Base-by-base conservation (phyloP, 2,888 invertebrate species). In the Ichneumoninae sp. region DNA sequence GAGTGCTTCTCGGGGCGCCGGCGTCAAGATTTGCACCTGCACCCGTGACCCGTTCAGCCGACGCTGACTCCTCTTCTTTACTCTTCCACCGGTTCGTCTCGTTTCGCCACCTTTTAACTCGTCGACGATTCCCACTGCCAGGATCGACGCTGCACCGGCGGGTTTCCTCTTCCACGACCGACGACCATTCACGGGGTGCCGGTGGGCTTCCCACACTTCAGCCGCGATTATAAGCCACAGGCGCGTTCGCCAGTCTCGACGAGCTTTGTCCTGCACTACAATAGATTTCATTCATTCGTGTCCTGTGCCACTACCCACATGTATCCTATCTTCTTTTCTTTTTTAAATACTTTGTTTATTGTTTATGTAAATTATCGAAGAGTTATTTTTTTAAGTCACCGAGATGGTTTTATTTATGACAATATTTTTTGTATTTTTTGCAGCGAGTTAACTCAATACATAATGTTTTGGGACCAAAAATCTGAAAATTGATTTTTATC, bases 11-110 rank as follows among this genome's bases (percentile, higher is more conserved):
- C 70, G 74, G 66, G 88, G 89, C 91, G 91, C 91, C 90, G 90
- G 90, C 91, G 91, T 90, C 88, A 86, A 87, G 85, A 84, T 88
- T 89, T 88, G 88, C 89, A 90, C 91, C 91, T 89, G 89, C 88
- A 82, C 65, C 87, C 81, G 81, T 70, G 76, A 76, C 79, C 74
- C 81, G 79, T 75, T 71, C 81, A 80, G 69, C 66, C 50, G 69
- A 80, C 81, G 74, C 69, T 74, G 75, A 60, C 66, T 66, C 19
- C 33, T 80, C 80, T 70, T 70, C 71, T 83, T 74, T 73, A 57
- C 60, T 81, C 76, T 74, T 50, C 60, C 66, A 52, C 26, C 44
- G 78, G 40, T 30, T 52, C 70, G 52, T 66, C 40, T 66, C 16
- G 36, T 76, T 36, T 54, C 74, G 74, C 60, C 74, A 60, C 60